Evolutionary conservation across 2,888 invertebrate genomes (phyloP).

Genomic region (Germaria angustata): DNA sequence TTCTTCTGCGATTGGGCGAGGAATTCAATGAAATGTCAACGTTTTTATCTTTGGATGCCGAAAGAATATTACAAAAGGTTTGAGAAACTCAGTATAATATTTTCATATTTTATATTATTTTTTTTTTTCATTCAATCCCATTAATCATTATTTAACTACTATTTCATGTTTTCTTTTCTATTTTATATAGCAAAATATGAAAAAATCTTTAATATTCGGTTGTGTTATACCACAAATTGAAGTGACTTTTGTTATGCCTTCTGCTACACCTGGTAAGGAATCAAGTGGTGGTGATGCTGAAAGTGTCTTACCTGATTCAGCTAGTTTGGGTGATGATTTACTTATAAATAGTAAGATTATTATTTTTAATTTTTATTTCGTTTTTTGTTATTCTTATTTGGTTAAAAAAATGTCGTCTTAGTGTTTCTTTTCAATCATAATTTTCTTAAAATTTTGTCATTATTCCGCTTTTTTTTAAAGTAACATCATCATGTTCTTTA

Average conservation of each 20-base stretch:
- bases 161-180: background rate
- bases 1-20: slow-evolving; percentile 91
- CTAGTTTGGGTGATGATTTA: slow-evolving; percentile 89
- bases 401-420: slow-evolving; percentile 41
- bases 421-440: slow-evolving; percentile 21
- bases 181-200: slow-evolving; percentile 75
- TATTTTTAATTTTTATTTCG: slow-evolving; percentile 73
- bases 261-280: slow-evolving; percentile 91
- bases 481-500: background rate
- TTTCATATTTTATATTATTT: background rate
- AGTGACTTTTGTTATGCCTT: slow-evolving; percentile 92
- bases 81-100: slow-evolving; percentile 19
- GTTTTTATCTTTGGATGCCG: slow-evolving; percentile 89
- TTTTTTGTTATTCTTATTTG: slow-evolving; percentile 69
- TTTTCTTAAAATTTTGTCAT: slow-evolving; percentile 26
- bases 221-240: slow-evolving; percentile 92
- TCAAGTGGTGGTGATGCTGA: slow-evolving; percentile 91
- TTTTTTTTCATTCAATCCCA: too few relatives aligned
- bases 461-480: background rate
- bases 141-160: slow-evolving; percentile 4
- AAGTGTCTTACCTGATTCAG: slow-evolving; percentile 91
- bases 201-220: slow-evolving; percentile 84
- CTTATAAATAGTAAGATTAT: slow-evolving; percentile 83
- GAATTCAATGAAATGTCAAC: slow-evolving; percentile 89
- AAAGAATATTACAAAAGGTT: slow-evolving; percentile 84